Conservation (phyloP, 2,888 invertebrate genomes). For the Cistogaster globosa region DNA sequence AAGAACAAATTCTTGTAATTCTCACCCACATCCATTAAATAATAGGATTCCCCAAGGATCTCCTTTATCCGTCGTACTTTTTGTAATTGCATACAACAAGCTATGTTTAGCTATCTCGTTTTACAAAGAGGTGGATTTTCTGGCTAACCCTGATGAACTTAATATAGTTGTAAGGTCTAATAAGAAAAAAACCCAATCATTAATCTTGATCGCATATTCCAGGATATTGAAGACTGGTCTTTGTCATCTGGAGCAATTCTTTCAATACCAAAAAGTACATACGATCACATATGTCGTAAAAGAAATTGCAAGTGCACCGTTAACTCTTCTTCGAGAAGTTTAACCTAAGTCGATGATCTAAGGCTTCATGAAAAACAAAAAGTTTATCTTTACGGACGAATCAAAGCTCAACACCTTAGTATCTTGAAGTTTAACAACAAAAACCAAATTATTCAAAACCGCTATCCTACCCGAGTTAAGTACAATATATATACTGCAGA, state of each 20-base stretch:
- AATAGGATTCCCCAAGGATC: too few species aligned
- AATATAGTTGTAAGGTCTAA: conserved; percentile 51
- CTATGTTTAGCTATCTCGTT: conserved; percentile 22
- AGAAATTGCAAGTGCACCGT: conserved; percentile 36
- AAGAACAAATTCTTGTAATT: conserved; percentile 29
- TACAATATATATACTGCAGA: not conserved
- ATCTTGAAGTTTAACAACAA: conserved; percentile 3
- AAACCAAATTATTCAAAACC: not conserved
- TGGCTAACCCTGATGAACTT: conserved; percentile 69
- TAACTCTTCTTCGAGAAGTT: conserved; percentile 15
- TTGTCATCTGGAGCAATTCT: conserved; percentile 57
- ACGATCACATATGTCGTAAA: conserved; percentile 66
- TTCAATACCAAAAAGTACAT: conserved; percentile 53
- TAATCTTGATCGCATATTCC: conserved; percentile 49
- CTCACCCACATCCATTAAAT: conserved; percentile 28
- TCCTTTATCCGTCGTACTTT: too few species aligned
- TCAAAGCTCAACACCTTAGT: not conserved
- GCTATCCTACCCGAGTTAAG: conserved; percentile 6
- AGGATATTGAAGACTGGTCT: conserved; percentile 55
- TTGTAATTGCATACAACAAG: conserved; percentile 59
- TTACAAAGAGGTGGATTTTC: conserved; percentile 59
- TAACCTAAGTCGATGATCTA: conserved; percentile 42
- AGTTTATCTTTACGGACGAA: conserved; percentile 1
- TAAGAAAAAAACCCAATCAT: conserved; percentile 52
- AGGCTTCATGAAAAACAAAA: conserved; percentile 55